Evolutionary conservation across 2,888 invertebrate species (phyloP).

Genomic region (Leuctra nigra): DNA sequence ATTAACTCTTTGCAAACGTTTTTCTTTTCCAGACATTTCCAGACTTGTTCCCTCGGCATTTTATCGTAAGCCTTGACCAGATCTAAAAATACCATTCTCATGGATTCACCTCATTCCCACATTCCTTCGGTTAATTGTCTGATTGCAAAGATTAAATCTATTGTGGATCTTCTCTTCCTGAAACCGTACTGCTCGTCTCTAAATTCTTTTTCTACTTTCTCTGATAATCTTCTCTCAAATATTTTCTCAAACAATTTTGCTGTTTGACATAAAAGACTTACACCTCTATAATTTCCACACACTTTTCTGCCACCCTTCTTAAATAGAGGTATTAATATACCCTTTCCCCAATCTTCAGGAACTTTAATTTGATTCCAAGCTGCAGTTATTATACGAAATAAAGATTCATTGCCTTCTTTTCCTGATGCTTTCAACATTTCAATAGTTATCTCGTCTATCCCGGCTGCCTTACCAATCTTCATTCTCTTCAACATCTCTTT

Average conservation of each 20-base stretch:
- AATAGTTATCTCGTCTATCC: background rate
- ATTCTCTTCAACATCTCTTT: background rate
- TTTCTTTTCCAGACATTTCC: background rate
- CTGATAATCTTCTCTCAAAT: background rate
- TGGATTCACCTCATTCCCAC: background rate
- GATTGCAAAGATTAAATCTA: background rate
- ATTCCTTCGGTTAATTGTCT: background rate
- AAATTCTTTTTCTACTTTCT: background rate
- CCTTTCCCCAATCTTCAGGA: background rate
- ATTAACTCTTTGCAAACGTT: background rate
- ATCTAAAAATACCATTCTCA: background rate
- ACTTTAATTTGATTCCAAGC: background rate
- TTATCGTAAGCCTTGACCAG: constrained; percentile 1
- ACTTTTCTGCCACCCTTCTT: background rate
- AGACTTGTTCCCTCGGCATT: background rate
- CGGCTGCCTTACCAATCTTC: background rate
- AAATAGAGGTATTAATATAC: background rate
- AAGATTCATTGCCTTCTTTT: background rate
- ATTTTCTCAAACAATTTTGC: background rate
- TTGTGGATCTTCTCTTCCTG: background rate
- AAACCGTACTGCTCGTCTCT: background rate
- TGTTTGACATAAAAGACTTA: background rate
- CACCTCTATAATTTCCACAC: background rate
- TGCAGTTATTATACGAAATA: background rate
- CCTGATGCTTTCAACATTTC: background rate